These are phyloP conservation scores for Macroramphosus scolopax DNA, from an alignment of 2,797 vertebrate genomes.

Conservation along the genomic window DNA sequence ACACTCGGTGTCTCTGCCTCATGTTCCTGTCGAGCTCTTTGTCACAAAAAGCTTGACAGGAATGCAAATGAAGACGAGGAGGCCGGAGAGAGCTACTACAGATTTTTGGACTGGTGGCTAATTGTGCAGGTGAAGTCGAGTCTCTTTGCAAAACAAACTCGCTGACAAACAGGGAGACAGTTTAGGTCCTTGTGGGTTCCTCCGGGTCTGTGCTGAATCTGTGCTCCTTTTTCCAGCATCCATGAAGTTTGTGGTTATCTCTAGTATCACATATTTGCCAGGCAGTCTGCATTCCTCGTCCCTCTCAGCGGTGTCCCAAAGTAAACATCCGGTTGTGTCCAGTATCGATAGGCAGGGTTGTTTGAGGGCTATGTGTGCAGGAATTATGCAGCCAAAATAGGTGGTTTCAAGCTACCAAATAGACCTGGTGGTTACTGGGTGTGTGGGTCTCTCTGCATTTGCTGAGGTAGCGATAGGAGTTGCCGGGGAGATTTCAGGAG, in stretches of 20 bases:
- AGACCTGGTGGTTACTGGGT: constrained; percentile 37
- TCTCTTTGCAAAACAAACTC: constrained; percentile 30
- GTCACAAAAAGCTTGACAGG: too few relatives aligned
- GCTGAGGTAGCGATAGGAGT: constrained; percentile 74
- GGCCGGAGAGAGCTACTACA: constrained; percentile 7
- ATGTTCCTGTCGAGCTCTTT: too few relatives aligned
- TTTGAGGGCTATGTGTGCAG: too few relatives aligned
- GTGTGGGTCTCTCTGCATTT: constrained; percentile 61
- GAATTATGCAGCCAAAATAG: constrained; percentile 23
- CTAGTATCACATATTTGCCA: too few relatives aligned
- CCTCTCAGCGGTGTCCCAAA: constrained; percentile 19
- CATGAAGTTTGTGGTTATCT: constrained; percentile 32
- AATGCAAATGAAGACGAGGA: constrained; percentile 9
- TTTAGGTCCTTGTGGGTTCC: constrained; percentile 35
- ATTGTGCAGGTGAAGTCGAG: constrained; percentile 62
- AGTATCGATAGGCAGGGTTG: too few relatives aligned
- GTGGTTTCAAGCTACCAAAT: constrained; percentile 45
- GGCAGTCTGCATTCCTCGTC: constrained; percentile 24
- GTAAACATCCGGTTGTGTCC: constrained; percentile 35
- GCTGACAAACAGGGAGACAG: constrained; percentile 19
- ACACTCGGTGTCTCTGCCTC: too few relatives aligned
- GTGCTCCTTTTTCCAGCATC: constrained; percentile 29
- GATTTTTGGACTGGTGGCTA: constrained; percentile 23
- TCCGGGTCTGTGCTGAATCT: too few relatives aligned
- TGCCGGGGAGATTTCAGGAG: constrained; percentile 39